Evolutionary conservation across 2,113 vertebrate genomes (phyloP).

Genomic region (Rhegmatorhina hoffmannsi): DNA sequence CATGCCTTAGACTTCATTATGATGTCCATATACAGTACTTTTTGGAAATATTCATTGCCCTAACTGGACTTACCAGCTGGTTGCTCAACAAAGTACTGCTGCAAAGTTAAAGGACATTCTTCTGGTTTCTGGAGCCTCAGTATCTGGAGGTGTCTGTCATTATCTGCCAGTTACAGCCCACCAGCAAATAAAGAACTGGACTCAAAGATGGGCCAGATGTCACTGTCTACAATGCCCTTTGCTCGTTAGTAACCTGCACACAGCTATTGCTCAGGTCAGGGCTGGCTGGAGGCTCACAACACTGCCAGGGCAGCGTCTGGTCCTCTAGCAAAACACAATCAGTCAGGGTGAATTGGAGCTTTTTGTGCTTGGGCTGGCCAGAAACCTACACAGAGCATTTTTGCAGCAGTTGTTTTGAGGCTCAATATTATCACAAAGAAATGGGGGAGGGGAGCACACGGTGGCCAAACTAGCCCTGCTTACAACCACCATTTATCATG

Average conservation of each 20-base stretch:
- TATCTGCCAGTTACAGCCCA: background rate
- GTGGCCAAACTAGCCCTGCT: background rate
- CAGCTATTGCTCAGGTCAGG: background rate
- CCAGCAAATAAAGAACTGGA: background rate
- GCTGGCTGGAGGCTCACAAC: background rate
- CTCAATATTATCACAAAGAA: background rate
- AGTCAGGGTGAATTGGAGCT: background rate
- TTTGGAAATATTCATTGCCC: fast-evolving
- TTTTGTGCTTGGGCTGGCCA: background rate
- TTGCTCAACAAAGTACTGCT: background rate
- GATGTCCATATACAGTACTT: no score
- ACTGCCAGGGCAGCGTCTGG: fast-evolving
- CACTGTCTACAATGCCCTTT: background rate
- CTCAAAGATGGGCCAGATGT: fast-evolving
- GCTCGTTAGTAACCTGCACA: background rate
- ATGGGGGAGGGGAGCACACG: background rate
- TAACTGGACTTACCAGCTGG: fast-evolving
- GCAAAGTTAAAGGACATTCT: background rate
- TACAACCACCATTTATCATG: background rate
- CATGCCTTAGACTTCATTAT: background rate
- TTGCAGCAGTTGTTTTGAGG: background rate
- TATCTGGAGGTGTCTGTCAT: no score
- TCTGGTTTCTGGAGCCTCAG: background rate
- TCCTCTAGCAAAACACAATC: background rate
- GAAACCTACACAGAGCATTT: background rate